Conservation (phyloP, 2,888 invertebrate genomes). For the Zhuqinia jingwanae region DNA sequence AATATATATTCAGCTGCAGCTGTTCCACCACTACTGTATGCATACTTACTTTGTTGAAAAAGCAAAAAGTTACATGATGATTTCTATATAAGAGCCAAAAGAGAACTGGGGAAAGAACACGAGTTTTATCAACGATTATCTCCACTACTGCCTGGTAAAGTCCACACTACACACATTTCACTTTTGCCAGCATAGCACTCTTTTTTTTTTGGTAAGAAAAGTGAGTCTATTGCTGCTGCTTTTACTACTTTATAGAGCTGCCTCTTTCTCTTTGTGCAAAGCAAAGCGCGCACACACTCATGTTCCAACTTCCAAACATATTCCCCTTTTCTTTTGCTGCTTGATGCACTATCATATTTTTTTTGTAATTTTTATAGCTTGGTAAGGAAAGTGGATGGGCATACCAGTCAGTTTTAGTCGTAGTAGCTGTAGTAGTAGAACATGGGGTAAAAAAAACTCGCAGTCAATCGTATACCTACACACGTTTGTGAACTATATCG, state of each 20-base stretch:
- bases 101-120: slow-evolving; percentile 66
- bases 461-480: slow-evolving; percentile 17
- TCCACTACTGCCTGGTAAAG: not conserved
- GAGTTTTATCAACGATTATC: slow-evolving; percentile 65
- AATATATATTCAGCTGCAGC: slow-evolving; percentile 37
- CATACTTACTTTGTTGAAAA: slow-evolving; percentile 46
- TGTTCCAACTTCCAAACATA: slow-evolving; percentile 5
- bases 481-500: slow-evolving; percentile 8
- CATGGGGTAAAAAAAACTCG: not conserved
- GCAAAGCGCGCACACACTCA: too few species aligned
- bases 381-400: slow-evolving; percentile 9
- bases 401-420: not conserved
- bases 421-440: too few species aligned
- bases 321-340: not conserved
- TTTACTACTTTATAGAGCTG: slow-evolving; percentile 15
- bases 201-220: slow-evolving; percentile 9
- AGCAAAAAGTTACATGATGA: slow-evolving; percentile 60
- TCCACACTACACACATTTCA: not conserved
- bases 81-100: slow-evolving; percentile 68
- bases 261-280: not conserved
- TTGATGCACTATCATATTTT: slow-evolving; percentile 11
- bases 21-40: slow-evolving; percentile 47
- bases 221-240: not conserved
- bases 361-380: slow-evolving; percentile 30
- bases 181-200: not conserved